These are phyloP conservation scores for Aphaenogaster floridana DNA, from an alignment of 1,140 invertebrate genomes.

Conservation along the genomic window DNA sequence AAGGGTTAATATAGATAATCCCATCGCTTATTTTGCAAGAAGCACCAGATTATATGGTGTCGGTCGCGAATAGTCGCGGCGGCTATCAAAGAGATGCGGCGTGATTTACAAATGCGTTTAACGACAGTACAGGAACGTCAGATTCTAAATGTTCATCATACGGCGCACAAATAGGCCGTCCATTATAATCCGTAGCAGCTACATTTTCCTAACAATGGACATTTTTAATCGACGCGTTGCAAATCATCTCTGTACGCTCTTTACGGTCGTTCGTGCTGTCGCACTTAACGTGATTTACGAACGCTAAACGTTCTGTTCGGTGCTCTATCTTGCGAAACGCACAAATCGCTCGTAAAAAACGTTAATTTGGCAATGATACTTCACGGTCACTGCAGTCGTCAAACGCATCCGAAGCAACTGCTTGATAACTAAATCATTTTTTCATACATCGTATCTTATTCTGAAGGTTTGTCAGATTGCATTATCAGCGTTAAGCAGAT, in stretches of 20 bases:
- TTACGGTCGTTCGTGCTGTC: background rate
- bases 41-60: background rate
- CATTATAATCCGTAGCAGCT: background rate
- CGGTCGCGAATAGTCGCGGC: background rate
- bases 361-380: slow-evolving; percentile 10
- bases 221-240: slow-evolving; percentile 16
- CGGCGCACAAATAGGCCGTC: background rate
- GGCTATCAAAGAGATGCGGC: background rate
- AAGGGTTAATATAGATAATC: background rate
- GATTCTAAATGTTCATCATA: slow-evolving; percentile 1
- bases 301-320: slow-evolving; percentile 7
- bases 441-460: background rate
- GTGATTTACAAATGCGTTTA: slow-evolving; percentile 30
- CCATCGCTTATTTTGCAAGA: background rate
- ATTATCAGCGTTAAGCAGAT: background rate
- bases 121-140: slow-evolving; percentile 6
- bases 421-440: background rate
- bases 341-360: background rate
- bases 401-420: background rate
- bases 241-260: slow-evolving; percentile 26
- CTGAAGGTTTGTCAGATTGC: background rate
- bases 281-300: slow-evolving; percentile 32
- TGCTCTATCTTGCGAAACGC: background rate
- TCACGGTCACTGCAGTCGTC: background rate
- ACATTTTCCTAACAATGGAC: slow-evolving; percentile 38